Evolutionary conservation across 2,797 vertebrate species (phyloP).

Genomic region (Helarctos malayanus): DNA sequence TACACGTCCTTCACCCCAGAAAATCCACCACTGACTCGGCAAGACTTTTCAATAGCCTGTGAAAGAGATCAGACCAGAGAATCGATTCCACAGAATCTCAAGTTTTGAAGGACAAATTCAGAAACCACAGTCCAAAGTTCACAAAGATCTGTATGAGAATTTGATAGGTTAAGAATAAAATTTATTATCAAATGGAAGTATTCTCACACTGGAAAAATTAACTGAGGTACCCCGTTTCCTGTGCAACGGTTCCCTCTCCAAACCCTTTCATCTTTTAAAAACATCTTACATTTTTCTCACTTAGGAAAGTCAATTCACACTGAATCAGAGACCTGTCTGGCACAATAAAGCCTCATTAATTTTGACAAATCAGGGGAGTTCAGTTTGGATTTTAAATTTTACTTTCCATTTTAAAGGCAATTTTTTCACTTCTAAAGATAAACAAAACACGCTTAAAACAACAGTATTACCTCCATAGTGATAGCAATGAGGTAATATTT

Average conservation of each 20-base stretch:
- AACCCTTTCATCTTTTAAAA: conserved; percentile 25
- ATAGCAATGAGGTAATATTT: not conserved
- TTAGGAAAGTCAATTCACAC: conserved; percentile 40
- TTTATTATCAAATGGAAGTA: conserved; percentile 42
- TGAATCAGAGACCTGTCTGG: not conserved
- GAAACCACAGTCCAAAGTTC: conserved; percentile 8
- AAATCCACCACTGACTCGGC: conserved; percentile 97
- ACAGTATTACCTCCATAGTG: not conserved
- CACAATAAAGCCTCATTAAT: not conserved
- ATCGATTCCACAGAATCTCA: not conserved
- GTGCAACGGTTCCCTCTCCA: not conserved
- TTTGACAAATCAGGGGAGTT: conserved; percentile 47
- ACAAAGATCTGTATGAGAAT: conserved; percentile 34
- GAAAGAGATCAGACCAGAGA: conserved; percentile 68
- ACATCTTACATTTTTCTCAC: conserved; percentile 29
- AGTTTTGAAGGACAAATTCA: conserved; percentile 32
- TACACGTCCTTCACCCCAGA: conserved; percentile 99
- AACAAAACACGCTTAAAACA: not conserved
- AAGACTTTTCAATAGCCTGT: conserved; percentile 98
- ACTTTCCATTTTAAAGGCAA: not conserved
- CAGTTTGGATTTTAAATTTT: conserved; percentile 20
- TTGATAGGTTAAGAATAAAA: conserved; percentile 30
- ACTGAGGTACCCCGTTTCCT: not conserved
- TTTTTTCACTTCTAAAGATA: conserved; percentile 35
- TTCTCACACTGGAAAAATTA: conserved; percentile 56